A percentile compares a stretch with the other conserved stretches of the same genome.
Conservation (phyloP, 1,140 invertebrate genomes). For the Trinorchestia longiramus region DNA sequence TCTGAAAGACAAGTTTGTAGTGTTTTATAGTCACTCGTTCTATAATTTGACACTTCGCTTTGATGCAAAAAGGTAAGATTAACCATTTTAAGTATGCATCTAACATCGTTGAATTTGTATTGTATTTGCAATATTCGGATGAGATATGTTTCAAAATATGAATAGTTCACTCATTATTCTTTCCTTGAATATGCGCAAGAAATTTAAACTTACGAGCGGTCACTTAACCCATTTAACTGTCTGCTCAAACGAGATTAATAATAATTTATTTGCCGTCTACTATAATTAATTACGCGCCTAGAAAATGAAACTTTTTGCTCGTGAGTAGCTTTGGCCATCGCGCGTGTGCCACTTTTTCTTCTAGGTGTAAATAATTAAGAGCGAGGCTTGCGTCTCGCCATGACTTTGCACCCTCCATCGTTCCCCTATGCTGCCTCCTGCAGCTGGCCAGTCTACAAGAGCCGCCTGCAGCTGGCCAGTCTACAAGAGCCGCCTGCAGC, state of each 20-base stretch:
- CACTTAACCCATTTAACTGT: background rate
- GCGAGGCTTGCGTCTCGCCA: background rate
- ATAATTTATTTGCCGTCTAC: background rate
- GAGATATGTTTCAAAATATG: background rate
- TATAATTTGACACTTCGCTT: background rate
- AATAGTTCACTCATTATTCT: background rate
- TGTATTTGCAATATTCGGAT: too few relatives aligned
- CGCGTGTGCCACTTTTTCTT: background rate
- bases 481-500: too few relatives aligned
- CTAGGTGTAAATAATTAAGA: background rate
- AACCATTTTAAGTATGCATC: background rate
- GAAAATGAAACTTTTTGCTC: background rate
- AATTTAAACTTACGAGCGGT: background rate
- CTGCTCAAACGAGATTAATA: background rate
- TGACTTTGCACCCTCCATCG: background rate
- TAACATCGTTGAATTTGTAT: background rate
- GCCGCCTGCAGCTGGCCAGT: too few relatives aligned
- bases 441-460: background rate
- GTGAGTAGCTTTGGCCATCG: background rate
- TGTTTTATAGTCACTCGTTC: background rate
- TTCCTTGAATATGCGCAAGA: background rate
- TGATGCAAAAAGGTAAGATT: background rate
- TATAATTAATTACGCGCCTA: background rate
- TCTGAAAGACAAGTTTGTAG: background rate
- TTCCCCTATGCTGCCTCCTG: background rate